Base-by-base conservation (phyloP, 2,797 vertebrate genomes). In the Enteromius argenteus region DNA sequence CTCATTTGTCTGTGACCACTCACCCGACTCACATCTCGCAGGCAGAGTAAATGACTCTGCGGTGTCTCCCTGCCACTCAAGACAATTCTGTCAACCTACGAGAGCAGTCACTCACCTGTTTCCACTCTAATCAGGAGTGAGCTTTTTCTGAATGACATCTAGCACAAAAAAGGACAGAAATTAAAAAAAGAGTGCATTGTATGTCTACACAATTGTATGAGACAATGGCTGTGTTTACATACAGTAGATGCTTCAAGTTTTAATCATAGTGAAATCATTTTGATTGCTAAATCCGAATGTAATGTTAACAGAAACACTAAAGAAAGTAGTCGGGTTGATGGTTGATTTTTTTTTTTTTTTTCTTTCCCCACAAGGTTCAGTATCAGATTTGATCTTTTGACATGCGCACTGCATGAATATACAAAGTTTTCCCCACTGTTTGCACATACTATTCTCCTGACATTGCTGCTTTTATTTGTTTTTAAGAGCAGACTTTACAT, bases 1-100 rank as follows among this genome's bases (percentile, higher is more conserved):
- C 49, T 77, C 46, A 68, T 77, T 77, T 83, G 73, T 83, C 81
- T 77, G 62, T 77, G 81, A 83, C 81, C 49, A 30, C 35, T 83
- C 81, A 77, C 17, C 46, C 2, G 14, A 75, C 73, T 35, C 46
- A 42, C 64, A 83, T 83, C 23, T 73, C 11, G n/a, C 4, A 81
- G 46, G 37, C 53, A 49, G 68, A 53, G 42, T 39, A 74, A 80
- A 74, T 85, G 69, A 67, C 68, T 72, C 19, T 0, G 5, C 3
- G 1, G 27, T 79, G 60, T 66, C 46, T 42, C 79, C 35, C 30
- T 75, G 71, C 21, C 53, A 60, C 49, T 81, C 53, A 67, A 49
- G 60, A 83, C 72, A 58, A 58, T 77, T 68, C 73, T 68, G 81
- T 74, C 80, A 72, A 73, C 53, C 80, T 81, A 27, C 6, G 44